phyloP scores from a whole-genome alignment of 2,888 invertebrate species.

The Gymnoscelis rufifasciata region DNA sequence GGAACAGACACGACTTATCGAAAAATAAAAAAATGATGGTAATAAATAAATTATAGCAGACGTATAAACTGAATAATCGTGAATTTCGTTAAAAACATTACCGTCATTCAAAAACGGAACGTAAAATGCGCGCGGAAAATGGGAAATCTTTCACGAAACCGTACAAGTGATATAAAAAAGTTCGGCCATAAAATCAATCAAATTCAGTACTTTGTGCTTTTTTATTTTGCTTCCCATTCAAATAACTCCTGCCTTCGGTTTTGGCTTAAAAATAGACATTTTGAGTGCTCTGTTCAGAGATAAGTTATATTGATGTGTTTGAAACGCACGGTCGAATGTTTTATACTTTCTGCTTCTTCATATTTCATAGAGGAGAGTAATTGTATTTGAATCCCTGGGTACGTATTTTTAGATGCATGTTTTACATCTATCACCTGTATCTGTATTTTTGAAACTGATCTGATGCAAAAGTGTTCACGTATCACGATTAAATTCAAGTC shows the following conservation, averaged over 20 bases:
- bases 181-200: constrained; percentile 74
- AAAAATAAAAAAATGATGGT: constrained; percentile 2
- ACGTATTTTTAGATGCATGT: constrained; percentile 37
- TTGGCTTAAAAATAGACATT: constrained; percentile 74
- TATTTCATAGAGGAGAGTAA: constrained; percentile 41
- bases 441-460: too few relatives aligned
- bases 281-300: constrained; percentile 65
- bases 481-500: not conserved
- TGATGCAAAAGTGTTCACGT: too few relatives aligned
- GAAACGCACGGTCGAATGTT: constrained; percentile 55
- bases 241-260: constrained; percentile 38
- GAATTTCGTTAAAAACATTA: constrained; percentile 22
- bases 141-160: constrained; percentile 42
- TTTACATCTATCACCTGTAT: too few relatives aligned
- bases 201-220: constrained; percentile 56
- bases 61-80: constrained; percentile 7
- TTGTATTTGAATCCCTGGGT: constrained; percentile 42
- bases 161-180: constrained; percentile 56
- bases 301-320: constrained; percentile 70
- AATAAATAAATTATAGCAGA: constrained; percentile 4
- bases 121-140: constrained; percentile 30
- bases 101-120: constrained; percentile 26
- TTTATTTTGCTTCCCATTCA: constrained; percentile 56
- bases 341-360: constrained; percentile 49
- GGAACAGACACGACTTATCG: not conserved